These are phyloP conservation scores for Corticium candelabrum DNA, from an alignment of 37 sponge, comb jelly and placozoan genomes.

Conservation along the genomic window DNA sequence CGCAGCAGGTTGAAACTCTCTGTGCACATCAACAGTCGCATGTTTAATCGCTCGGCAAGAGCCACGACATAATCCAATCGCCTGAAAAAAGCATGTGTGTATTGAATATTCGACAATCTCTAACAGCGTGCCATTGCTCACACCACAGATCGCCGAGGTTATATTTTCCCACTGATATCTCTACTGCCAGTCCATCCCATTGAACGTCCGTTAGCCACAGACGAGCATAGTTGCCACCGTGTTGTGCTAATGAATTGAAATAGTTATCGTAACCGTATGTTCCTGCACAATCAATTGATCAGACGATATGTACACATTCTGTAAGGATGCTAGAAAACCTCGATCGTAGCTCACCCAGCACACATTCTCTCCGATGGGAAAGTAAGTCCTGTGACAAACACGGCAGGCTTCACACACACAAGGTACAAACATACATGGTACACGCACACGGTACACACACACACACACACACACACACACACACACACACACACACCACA, in stretches of 20 bases:
- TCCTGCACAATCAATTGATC: not conserved
- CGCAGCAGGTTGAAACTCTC: constrained; percentile 2
- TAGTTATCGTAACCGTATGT: constrained; percentile 13
- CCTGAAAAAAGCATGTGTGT: not conserved
- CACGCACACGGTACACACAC: too few species aligned
- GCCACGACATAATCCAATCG: constrained; percentile 18
- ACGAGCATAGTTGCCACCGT: constrained; percentile 14
- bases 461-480: too few species aligned
- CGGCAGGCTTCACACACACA: too few species aligned
- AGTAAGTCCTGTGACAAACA: not conserved
- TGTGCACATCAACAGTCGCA: constrained; percentile 10
- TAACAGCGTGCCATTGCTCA: not conserved
- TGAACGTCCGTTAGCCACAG: constrained; percentile 16
- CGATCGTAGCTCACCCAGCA: constrained; percentile 5
- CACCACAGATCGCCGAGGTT: constrained; percentile 10
- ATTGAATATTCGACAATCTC: too few species aligned
- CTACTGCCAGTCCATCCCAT: constrained; percentile 18
- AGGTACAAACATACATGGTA: too few species aligned
- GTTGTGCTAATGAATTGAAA: not conserved
- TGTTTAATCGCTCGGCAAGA: constrained; percentile 3
- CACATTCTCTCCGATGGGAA: not conserved
- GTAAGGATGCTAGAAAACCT: not conserved
- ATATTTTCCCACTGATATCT: not conserved
- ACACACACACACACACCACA: too few species aligned
- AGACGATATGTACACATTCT: not conserved